Base-by-base conservation (phyloP, 92 coral and sea anemone species). In the Hydrozoanthus gracilis region DNA sequence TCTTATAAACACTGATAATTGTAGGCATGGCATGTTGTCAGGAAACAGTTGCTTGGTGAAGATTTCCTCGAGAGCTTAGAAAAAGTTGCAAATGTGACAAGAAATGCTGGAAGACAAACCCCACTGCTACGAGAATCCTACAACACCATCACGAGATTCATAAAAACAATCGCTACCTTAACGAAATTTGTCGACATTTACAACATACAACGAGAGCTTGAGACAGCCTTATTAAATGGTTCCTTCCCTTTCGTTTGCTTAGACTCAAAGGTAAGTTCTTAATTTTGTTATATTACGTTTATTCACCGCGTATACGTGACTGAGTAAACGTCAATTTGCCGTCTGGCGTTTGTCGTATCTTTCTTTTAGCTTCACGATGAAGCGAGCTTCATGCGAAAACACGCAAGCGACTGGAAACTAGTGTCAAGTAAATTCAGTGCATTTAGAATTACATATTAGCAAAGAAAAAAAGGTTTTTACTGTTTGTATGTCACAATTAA, bases 1-100 rank as follows among this genome's bases (percentile, higher is more conserved):
- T 27, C 39, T 27, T 27, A 27, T 27, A 27, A 27, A 27, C 39
- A 27, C 39, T 27, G 39, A 27, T 27, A 27, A 27, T 27, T 68
- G 8, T 68, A 80, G 85, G 85, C 60, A 17, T 80, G 85, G 85
- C 3, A 46, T n/a, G 16, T 15, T 3, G 85, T 80, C 15, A 80
- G 18, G 44, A 10, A 11, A 8, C 85, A 80, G 49, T 44, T 80
- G 6, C 46, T 74, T 0, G 85, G 74, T 16, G 18, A 16, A 4
- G 9, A 3, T 11, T 64, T 80, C 10, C 46, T 61, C 1, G 4
- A 17, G 3, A 10, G 64, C 17, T n/a, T 80, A 2, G 48, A 80
- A 46, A 60, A 65, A 39, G 47, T 80, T 17, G 74, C 85, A 2
- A 65, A 65, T 9, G 85, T 80, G 44, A 80, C 85, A 10, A 65